Conservation (phyloP, 2,888 invertebrate species). For the Meloe dianella region DNA sequence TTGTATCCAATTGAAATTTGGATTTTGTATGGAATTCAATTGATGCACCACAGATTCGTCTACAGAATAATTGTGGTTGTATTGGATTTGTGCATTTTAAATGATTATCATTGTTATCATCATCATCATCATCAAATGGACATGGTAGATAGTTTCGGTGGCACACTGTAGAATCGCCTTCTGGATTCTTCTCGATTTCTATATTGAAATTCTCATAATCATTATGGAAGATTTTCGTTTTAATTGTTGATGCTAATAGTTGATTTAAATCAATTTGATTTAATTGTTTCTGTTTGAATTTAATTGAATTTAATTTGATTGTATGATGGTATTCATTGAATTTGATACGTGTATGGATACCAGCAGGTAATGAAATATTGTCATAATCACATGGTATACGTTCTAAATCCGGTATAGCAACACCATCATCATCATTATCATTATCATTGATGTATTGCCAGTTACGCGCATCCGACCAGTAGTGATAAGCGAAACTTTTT, state of each 20-base stretch:
- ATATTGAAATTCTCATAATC: constrained; percentile 13
- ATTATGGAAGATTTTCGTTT: constrained; percentile 10
- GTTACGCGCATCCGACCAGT: constrained; percentile 58
- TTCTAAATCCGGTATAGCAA: constrained; percentile 63
- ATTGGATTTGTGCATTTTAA: constrained; percentile 24
- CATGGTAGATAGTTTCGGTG: constrained; percentile 9
- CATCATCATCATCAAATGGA: background rate
- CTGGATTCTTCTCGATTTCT: constrained; percentile 11
- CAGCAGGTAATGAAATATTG: constrained; percentile 56
- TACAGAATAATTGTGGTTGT: constrained; percentile 27
- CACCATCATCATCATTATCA: constrained; percentile 52
- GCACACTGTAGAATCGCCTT: constrained; percentile 18
- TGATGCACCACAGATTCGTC: constrained; percentile 35
- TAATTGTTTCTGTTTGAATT: constrained; percentile 11
- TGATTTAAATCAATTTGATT: background rate
- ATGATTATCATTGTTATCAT: background rate
- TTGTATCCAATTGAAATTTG: constrained; percentile 33
- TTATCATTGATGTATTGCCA: constrained; percentile 56
- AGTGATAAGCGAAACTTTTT: constrained; percentile 27
- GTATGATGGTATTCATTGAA: background rate
- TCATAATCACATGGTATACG: constrained; percentile 62
- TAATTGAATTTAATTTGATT: constrained; percentile 9
- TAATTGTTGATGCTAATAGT: background rate
- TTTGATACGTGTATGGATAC: constrained; percentile 13
- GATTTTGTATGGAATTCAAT: constrained; percentile 32